A percentile compares a stretch with the other conserved stretches of the same genome.
Evolutionary conservation across 2,797 vertebrate genomes (phyloP).

Genomic region (Micromesistius poutassou): DNA sequence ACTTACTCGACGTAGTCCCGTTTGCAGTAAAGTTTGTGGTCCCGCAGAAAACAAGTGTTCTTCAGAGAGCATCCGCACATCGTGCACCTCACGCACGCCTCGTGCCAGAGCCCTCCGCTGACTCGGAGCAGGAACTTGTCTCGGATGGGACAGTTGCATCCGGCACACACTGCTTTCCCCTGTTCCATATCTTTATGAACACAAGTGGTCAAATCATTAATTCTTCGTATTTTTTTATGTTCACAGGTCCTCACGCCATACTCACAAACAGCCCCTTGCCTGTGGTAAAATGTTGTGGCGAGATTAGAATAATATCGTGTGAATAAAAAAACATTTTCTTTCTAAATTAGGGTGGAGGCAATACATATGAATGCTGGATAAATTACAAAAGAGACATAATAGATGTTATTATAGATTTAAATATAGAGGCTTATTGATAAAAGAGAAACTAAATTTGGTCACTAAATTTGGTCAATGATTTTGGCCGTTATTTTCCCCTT

Average conservation of each 20-base stretch:
- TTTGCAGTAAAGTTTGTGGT: constrained; percentile 94
- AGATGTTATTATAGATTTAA: not conserved
- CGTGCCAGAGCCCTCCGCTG: constrained; percentile 90
- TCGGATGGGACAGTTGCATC: constrained; percentile 84
- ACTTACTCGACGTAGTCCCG: constrained; percentile 91
- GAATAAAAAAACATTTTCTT: no score
- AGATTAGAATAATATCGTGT: not conserved
- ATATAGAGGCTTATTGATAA: not conserved
- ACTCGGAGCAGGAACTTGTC: constrained; percentile 92
- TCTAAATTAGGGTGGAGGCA: not conserved
- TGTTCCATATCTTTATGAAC: not conserved
- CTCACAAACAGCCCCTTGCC: no score
- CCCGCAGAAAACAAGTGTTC: constrained; percentile 89
- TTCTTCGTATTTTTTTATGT: not conserved
- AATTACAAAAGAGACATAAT: not conserved
- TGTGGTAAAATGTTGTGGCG: no score
- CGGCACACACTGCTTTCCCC: constrained; percentile 80
- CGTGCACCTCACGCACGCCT: constrained; percentile 85
- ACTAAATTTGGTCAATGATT: not conserved
- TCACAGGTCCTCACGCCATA: not conserved
- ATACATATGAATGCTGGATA: not conserved
- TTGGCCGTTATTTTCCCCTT: not conserved
- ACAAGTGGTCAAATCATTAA: no score
- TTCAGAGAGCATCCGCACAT: constrained; percentile 85
- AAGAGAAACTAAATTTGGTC: not conserved